Percentiles rank a stretch among this genome's conserved stretches.
Evolutionary conservation across 2,797 vertebrate genomes (phyloP).

Genomic region (Mormyrus hasselquistii): DNA sequence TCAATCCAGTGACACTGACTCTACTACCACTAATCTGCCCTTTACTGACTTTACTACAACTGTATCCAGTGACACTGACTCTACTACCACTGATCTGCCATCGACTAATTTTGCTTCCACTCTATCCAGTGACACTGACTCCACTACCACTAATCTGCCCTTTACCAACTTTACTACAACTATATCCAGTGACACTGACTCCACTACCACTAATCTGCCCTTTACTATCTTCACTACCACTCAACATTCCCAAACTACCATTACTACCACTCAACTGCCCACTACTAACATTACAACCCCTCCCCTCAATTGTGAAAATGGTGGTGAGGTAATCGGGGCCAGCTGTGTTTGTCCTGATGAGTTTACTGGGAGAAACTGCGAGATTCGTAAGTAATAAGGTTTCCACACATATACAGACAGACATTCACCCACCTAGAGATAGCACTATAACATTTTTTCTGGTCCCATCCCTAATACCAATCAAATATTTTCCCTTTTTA

Average conservation of each 20-base stretch:
- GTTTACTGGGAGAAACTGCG: slow-evolving; percentile 38
- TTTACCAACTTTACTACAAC: background rate
- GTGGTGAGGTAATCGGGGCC: fast-evolving
- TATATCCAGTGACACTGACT: background rate
- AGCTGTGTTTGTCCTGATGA: slow-evolving; percentile 46
- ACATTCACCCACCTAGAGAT: background rate
- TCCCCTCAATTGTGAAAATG: slow-evolving; percentile 18
- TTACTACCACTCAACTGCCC: background rate
- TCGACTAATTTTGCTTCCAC: background rate
- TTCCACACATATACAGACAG: background rate
- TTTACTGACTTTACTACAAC: background rate
- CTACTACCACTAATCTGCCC: background rate
- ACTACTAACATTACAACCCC: background rate
- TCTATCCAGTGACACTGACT: background rate
- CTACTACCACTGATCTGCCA: background rate
- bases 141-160: background rate
- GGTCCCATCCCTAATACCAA: background rate
- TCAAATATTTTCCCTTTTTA: background rate
- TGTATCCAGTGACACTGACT: background rate
- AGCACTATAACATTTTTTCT: background rate
- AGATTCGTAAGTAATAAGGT: slow-evolving; percentile 27
- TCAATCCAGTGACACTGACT: background rate
- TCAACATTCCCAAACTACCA: background rate
- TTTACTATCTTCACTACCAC: background rate
- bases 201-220: too few relatives aligned